Evolutionary conservation across 2,888 invertebrate species (phyloP).

Genomic region (Drosophila helvetica): DNA sequence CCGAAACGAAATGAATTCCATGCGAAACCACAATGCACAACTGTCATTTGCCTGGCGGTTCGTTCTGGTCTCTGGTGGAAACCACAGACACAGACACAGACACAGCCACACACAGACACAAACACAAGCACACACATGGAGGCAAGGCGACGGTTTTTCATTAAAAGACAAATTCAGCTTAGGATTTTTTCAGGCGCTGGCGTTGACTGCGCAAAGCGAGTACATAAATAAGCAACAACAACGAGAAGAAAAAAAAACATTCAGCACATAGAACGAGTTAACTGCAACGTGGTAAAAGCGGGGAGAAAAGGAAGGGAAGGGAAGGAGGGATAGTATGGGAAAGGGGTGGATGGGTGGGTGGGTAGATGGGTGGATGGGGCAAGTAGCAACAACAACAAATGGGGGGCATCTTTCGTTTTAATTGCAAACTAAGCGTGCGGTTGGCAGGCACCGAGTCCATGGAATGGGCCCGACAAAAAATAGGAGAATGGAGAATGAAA

Average conservation of each 20-base stretch:
- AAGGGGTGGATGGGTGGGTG: neutral
- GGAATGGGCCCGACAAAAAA: constrained; percentile 16
- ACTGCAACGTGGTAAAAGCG: constrained; percentile 31
- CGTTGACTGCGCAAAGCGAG: constrained; percentile 45
- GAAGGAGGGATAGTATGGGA: constrained; percentile 35
- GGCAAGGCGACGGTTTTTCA: constrained; percentile 67
- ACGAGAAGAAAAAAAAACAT: constrained; percentile 18
- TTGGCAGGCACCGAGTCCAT: constrained; percentile 59
- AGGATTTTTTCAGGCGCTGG: constrained; percentile 48
- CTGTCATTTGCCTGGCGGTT: constrained; percentile 46
- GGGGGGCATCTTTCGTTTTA: constrained; percentile 78
- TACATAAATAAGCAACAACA: constrained; percentile 64
- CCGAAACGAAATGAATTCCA: constrained; percentile 13
- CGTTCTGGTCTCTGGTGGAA: constrained; percentile 17
- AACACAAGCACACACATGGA: constrained; percentile 37
- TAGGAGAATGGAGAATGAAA: neutral
- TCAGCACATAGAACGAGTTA: constrained; percentile 52
- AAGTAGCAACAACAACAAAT: constrained; percentile 56
- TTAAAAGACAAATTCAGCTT: constrained; percentile 69
- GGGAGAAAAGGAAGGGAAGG: constrained; percentile 21
- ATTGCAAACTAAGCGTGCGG: constrained; percentile 80
- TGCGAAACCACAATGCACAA: constrained; percentile 47
- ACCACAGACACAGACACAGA: constrained; percentile 31
- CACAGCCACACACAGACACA: constrained; percentile 1
- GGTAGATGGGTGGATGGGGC: constrained; percentile 5